Base-by-base conservation (phyloP, 2,797 vertebrate species). In the Pantherophis alleghaniensis region DNA sequence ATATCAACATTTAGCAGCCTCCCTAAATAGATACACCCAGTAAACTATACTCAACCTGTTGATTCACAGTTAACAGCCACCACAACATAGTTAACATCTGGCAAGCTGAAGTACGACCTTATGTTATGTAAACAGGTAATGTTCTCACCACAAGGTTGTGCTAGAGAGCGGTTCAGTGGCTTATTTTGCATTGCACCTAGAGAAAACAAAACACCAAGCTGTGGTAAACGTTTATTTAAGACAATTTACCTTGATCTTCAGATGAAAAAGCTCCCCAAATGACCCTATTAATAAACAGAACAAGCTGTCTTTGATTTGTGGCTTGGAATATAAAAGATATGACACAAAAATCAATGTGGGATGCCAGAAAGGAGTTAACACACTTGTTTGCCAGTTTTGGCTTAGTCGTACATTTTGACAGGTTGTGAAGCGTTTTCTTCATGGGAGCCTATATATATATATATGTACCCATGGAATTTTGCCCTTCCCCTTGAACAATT, bases 81-180 rank as follows among this genome's bases (percentile, higher is more conserved):
- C 51, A 37, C 26, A 56, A 24, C 60, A 14, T 26, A 89, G 59
- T 5, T 66, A 91, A 32, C 47, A 51, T 93, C 37, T 74, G 18
- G 51, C 59, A 89, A n/a, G 47, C 24, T n/a, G 10, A n/a, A 57
- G 28, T 57, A 56, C 28, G 32, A 28, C 20, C 26, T 66, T 6
- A 56, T 16, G n/a, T 14, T 59, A 32, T 22, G 26, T 60, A 20
- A 42, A 79, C n/a, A 47, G n/a, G 53, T 91, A 47, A 12, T 20
- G 16, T 20, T 86, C 37, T 91, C 56, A 63, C 90, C 90, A 91
- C 57, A 66, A 66, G 93, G 90, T 91, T 86, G 90, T 66, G 90
- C 90, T 86, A 83, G 32, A 89, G 90, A 91, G 59, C 24, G 18
- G 24, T 89, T 66, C 69, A 94, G 89, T 95, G 95, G 91, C 92